These are phyloP conservation scores for Tipula vernalis DNA, from an alignment of 2,888 invertebrate genomes.

Conservation along the genomic window DNA sequence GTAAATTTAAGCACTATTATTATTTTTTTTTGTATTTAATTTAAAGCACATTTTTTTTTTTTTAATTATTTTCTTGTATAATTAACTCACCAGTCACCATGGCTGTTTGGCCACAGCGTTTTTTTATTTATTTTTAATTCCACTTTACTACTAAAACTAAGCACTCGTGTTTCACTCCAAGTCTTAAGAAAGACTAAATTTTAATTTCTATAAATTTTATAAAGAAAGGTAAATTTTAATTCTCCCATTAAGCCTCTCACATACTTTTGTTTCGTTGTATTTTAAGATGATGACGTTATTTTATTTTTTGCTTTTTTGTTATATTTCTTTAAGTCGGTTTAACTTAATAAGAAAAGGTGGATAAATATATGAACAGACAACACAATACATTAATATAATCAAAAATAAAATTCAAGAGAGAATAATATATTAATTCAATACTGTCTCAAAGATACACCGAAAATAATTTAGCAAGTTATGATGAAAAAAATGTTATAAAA, in stretches of 20 bases:
- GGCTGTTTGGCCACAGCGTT: constrained; percentile 32
- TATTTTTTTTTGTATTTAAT: neutral
- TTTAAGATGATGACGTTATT: constrained; percentile 4
- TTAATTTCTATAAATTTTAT: neutral
- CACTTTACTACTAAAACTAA: constrained; percentile 22
- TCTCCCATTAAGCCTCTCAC: neutral
- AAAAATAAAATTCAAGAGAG: neutral
- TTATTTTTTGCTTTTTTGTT: neutral
- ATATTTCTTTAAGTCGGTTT: neutral
- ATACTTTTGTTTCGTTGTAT: constrained; percentile 4
- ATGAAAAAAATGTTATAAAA: neutral
- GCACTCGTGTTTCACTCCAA: constrained; percentile 31
- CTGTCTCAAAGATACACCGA: neutral
- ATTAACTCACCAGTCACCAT: constrained; percentile 31
- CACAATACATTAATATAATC: neutral
- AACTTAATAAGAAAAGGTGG: neutral
- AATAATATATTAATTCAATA: neutral
- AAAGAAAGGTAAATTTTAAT: constrained; percentile 1
- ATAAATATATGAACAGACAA: neutral
- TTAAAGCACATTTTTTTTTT: neutral
- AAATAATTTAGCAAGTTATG: neutral
- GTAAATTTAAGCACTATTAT: neutral
- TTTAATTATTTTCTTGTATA: neutral
- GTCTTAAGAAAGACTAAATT: constrained; percentile 35
- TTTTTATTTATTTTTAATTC: neutral